Conservation (phyloP, 2,888 invertebrate species). For the Lampropteryx suffumata region DNA sequence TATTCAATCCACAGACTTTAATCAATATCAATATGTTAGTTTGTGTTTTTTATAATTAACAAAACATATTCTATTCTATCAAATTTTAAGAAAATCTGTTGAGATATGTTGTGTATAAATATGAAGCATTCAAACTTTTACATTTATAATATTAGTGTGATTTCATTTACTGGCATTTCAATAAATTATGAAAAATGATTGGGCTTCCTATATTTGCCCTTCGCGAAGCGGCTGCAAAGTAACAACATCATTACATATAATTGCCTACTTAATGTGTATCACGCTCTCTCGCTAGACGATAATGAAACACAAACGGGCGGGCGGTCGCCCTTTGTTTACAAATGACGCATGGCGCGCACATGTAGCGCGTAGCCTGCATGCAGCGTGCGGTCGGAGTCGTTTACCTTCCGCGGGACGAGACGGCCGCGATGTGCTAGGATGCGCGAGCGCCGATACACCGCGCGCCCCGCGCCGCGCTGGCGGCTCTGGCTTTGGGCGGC, state of each 20-base stretch:
- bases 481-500: neutral
- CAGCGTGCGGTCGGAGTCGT: constrained; percentile 77
- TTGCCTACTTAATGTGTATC: constrained; percentile 41
- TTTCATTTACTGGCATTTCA: constrained; percentile 27
- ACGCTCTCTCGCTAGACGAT: constrained; percentile 47
- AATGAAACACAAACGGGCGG: constrained; percentile 68
- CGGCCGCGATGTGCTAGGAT: constrained; percentile 77
- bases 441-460: constrained; percentile 65
- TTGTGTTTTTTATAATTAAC: too few relatives aligned
- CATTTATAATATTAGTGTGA: too few relatives aligned
- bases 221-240: neutral
- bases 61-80: too few relatives aligned
- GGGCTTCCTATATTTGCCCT: too few relatives aligned
- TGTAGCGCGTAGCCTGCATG: constrained; percentile 53
- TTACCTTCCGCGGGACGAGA: constrained; percentile 78
- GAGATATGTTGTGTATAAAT: too few relatives aligned
- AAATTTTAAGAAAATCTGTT: too few relatives aligned
- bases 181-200: too few relatives aligned
- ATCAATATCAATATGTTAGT: too few relatives aligned
- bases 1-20: too few relatives aligned
- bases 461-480: neutral
- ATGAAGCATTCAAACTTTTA: too few relatives aligned
- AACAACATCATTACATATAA: constrained; percentile 26
- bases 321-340: constrained; percentile 76
- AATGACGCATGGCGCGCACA: constrained; percentile 73